Evolutionary conservation across 2,113 vertebrate genomes (phyloP), one percentile per base, ranked within the genome.

Genomic region (Proteles cristata): DNA sequence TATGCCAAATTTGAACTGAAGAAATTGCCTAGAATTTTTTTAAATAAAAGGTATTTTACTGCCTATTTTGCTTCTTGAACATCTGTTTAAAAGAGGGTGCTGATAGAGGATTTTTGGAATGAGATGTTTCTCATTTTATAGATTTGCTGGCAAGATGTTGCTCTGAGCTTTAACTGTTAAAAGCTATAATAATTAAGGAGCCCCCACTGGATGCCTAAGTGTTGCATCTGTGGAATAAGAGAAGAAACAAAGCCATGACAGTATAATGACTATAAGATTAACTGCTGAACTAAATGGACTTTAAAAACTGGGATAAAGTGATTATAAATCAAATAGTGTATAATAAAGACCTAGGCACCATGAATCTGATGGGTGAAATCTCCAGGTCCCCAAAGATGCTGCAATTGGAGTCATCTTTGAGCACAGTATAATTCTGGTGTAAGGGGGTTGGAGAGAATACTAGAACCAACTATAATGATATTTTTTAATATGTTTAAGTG

Each of bases 1-100:
- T 53, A 90, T 88, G 80, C 33, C 31, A 93, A 93, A 61, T 61
- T 69, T 93, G 50, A 91, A 31, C n/a, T 88, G 68, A 93, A 86
- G 83, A 97, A 90, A 25, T 80, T 45, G 7, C 16, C 28, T 48
- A 33, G 33, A 35, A 39, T 86, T 95, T 95, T 80, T 55, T 48
- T 76, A 69, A 69, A 39, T 61, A 73, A 90, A 85, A 80, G 12
- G 0, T 50, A 65, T 48, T 79, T 88, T 33, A 68, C 31, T 90
- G 35, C 19, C 4, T 17, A 45, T 12, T 94, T 61, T 74, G 6
- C 82, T 96, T 91, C 65, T 88, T 93, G 81, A 90, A 63, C 8
- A 26, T 25, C 2, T 61, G 1, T 63, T 91, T 90, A 31, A 53
- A 73, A 92, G 63, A 50, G 15, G 11, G 10, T 81, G 58, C 88